These are phyloP conservation scores for Amblyopsis rosae DNA, from an alignment of 2,113 vertebrate genomes.

Conservation along the genomic window DNA sequence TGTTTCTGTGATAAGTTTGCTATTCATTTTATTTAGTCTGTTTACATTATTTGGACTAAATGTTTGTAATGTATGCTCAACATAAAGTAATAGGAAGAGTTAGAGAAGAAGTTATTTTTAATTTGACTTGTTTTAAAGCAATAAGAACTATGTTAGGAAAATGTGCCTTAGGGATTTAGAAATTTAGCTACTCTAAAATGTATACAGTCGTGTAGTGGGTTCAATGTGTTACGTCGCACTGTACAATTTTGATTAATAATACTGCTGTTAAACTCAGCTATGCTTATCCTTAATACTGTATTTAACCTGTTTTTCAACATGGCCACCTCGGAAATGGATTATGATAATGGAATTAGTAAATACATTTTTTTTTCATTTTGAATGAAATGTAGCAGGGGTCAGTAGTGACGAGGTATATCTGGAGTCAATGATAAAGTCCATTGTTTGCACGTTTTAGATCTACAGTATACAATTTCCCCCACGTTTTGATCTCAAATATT, in stretches of 20 bases:
- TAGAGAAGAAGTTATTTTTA: background rate
- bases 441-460: too few relatives aligned
- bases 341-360: too few relatives aligned
- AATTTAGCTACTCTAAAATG: conserved; percentile 7
- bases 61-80: conserved; percentile 19
- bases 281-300: conserved; percentile 5
- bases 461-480: too few relatives aligned
- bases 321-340: too few relatives aligned
- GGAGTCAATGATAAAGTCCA: too few relatives aligned
- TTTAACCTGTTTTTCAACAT: background rate
- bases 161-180: conserved; percentile 9
- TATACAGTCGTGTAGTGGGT: background rate
- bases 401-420: too few relatives aligned
- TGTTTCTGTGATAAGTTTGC: conserved; percentile 6
- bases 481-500: too few relatives aligned
- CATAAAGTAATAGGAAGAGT: too few relatives aligned
- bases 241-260: background rate
- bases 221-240: background rate
- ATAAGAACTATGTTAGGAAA: conserved; percentile 50
- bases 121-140: conserved; percentile 42
- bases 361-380: too few relatives aligned
- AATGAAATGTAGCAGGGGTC: too few relatives aligned
- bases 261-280: conserved; percentile 19
- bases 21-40: background rate
- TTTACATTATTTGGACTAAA: background rate